Percentiles rank a stretch among this genome's conserved stretches.
Conservation (phyloP, 2,888 invertebrate species). For the Leptopterna dolabrata region DNA sequence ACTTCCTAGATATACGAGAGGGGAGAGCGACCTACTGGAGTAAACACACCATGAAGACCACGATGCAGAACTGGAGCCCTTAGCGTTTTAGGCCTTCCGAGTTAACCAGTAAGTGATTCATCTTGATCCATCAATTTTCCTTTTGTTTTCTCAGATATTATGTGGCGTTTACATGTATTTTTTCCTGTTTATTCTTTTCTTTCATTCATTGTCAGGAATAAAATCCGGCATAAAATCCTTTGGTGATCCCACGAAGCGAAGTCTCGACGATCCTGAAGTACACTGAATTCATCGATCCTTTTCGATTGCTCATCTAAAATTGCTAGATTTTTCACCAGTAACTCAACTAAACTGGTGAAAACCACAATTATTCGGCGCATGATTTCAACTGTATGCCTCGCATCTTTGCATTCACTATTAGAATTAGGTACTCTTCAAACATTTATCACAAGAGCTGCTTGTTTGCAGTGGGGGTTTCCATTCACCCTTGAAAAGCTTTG, state of each 20-base stretch:
- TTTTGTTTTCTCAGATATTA: neutral
- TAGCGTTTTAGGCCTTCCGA: neutral
- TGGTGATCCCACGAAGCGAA: neutral
- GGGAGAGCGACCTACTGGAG: neutral
- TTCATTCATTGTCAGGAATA: neutral
- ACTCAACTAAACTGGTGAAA: neutral
- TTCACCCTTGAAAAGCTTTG: constrained; percentile 70
- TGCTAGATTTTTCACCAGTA: neutral
- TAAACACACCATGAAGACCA: neutral
- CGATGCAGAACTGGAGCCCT: neutral
- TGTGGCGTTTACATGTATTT: neutral
- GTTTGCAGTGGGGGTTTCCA: neutral
- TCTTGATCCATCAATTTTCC: neutral
- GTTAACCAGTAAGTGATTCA: neutral
- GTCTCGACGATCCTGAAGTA: neutral
- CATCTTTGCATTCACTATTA: neutral
- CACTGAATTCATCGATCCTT: neutral
- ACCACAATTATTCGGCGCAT: neutral
- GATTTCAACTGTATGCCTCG: neutral
- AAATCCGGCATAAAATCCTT: neutral
- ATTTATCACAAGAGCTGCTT: neutral
- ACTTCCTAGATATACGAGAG: neutral
- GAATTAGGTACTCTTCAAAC: neutral
- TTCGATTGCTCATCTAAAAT: neutral
- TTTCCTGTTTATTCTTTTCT: neutral